These are phyloP conservation scores for Netelia fuscicornis DNA, from an alignment of 2,888 invertebrate species.

Conservation along the genomic window DNA sequence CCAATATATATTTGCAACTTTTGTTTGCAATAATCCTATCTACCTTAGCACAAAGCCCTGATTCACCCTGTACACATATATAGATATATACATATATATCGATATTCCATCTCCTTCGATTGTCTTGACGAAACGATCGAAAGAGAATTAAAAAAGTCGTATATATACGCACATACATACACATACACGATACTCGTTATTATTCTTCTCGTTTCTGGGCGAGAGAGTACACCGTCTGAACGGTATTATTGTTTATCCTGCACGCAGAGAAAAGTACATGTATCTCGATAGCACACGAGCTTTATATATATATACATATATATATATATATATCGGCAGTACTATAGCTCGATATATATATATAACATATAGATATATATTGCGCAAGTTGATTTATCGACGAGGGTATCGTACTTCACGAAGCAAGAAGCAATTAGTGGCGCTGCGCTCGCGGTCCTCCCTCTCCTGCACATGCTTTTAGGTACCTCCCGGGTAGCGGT, in stretches of 20 bases:
- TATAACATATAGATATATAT: slow-evolving; percentile 35
- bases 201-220: slow-evolving; percentile 42
- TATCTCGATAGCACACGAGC: not conserved
- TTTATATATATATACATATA: slow-evolving; percentile 15
- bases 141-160: slow-evolving; percentile 52
- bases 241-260: slow-evolving; percentile 50
- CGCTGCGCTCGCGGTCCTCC: slow-evolving; percentile 16
- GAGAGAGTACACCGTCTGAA: slow-evolving; percentile 36
- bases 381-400: slow-evolving; percentile 66
- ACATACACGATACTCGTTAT: slow-evolving; percentile 31
- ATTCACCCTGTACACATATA: not conserved
- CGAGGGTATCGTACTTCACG: slow-evolving; percentile 61
- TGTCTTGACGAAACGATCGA: slow-evolving; percentile 56
- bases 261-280: slow-evolving; percentile 9
- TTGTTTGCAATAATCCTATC: too few species aligned
- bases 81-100: not conserved
- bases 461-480: slow-evolving; percentile 15
- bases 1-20: too few species aligned
- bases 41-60: too few species aligned
- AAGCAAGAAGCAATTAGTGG: slow-evolving; percentile 67
- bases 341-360: not conserved
- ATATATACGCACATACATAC: too few species aligned
- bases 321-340: not conserved
- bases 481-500: slow-evolving; percentile 50
- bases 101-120: slow-evolving; percentile 44